A percentile compares a stretch with the other conserved stretches of the same genome.
Evolutionary conservation across 2,113 vertebrate genomes (phyloP).

Genomic region (Herpetotheres cachinnans): DNA sequence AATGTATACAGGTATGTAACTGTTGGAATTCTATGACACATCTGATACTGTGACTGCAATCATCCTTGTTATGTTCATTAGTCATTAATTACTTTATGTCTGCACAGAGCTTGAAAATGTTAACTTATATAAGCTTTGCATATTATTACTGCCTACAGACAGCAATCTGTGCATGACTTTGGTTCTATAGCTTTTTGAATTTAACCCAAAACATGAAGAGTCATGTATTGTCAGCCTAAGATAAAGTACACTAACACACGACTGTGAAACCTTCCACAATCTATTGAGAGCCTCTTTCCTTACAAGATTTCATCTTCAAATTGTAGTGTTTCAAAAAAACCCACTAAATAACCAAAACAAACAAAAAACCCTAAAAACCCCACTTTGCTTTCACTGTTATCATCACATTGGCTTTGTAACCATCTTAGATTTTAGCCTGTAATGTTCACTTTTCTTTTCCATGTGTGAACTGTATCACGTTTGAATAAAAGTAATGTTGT

Average conservation of each 20-base stretch:
- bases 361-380: fast-evolving
- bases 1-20: neutral
- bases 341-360: neutral
- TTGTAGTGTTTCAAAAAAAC: neutral
- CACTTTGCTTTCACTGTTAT: neutral
- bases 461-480: neutral
- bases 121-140: constrained; percentile 9
- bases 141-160: constrained; percentile 16
- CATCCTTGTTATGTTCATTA: neutral
- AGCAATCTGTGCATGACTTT: neutral
- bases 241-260: neutral
- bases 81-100: neutral
- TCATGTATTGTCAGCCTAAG: constrained; percentile 7
- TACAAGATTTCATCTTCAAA: neutral
- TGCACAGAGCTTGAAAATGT: neutral
- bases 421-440: neutral
- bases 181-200: neutral
- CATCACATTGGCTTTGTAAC: neutral
- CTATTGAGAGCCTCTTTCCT: neutral
- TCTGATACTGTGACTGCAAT: neutral
- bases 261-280: neutral
- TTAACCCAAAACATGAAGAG: neutral
- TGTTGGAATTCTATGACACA: neutral
- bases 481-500: neutral
- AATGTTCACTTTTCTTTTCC: neutral